Base-by-base conservation (phyloP, 1,140 invertebrate genomes). In the Solenopsis invicta region DNA sequence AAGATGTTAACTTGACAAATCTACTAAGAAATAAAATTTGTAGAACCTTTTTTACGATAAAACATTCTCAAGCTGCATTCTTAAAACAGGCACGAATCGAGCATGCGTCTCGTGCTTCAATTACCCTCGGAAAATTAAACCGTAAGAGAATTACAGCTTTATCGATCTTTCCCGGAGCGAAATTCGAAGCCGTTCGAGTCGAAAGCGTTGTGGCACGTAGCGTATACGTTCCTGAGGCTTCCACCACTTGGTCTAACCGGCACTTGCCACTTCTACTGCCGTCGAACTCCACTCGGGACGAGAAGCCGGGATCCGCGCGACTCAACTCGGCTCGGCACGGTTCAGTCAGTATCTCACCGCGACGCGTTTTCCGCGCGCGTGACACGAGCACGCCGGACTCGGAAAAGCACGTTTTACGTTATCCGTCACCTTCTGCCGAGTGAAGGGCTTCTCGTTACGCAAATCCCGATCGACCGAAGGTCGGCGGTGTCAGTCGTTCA, bases 251-350 rank as follows among this genome's bases (percentile, higher is more conserved):
- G 61, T 76, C 61, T 62, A 56, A 71, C 56, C 69, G 69, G 80
- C 76, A 88, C 74, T 61, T 90, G 62, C 88, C 89, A 88, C 88
- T 90, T 90, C 89, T 90, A 90, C 89, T 66, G n/a, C 86, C 29
- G 56, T 45, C 61, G 50, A 77, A 77, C 76, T 67, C 61, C 69
- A 34, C 12, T 41, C 71, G 37, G 74, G 56, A 61, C 69, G 86
- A 62, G 29, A 48, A 88, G 86, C 48, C 78, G 85, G 88, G 87
- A 76, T 54, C 37, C 76, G 61, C 69, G 5, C 86, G 67, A 54
- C 81, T 52, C 64, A 1, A 9, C 86, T 77, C 71, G 12, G 61
- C 64, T 59, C 76, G 18, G 62, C 66, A 24, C 81, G 80, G 62
- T 16, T 82, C 54, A 80, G 77, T 80, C 77, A 54, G 77, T 69